Base-by-base conservation (phyloP, 1,140 invertebrate genomes). In the Cardiocondyla obscurior region DNA sequence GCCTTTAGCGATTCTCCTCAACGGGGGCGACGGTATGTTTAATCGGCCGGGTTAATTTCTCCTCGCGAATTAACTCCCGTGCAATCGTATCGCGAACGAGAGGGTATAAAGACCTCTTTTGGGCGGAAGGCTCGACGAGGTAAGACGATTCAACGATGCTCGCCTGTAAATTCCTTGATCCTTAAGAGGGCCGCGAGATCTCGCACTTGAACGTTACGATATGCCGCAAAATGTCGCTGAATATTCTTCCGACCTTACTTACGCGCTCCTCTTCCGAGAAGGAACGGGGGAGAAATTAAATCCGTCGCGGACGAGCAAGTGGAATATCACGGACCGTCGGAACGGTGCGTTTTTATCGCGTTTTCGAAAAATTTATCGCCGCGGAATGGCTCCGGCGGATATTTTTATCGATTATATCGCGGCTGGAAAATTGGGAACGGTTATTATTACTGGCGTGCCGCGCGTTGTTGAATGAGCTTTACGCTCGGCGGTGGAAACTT, bases 121-220 rank as follows among this genome's bases (percentile, higher is more conserved):
- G 46, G 19, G 58, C 60, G 73, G 76, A 73, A 84, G 77, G 77
- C 83, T 84, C 46, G 73, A 51, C 57, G 44, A 42, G 83, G 83
- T 89, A 90, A 91, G 69, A 85, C 87, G 85, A 90, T 89, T 90
- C 79, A 88, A 74, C 86, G 77, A 84, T 70, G 65, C 62, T 81
- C 67, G 83, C 69, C 74, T 74, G 88, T 85, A n/a, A n/a, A n/a
- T n/a, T n/a, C 85, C 87, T 88, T 83, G 83, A 87, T 83, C 86
- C 85, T 88, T 82, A 84, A 87, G 89, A 88, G 81, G 33, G 65
- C 49, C 57, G 57, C 69, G 77, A 82, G 81, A 90, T 90, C 90
- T 88, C 86, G 83, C 82, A 82, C 86, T 77, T 74, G 74, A 76
- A 64, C 82, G 83, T 89, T 90, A 90, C 82, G 73, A 82, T 77